These are phyloP conservation scores for Panurus biarmicus DNA, from an alignment of 2,113 vertebrate genomes.

Conservation along the genomic window DNA sequence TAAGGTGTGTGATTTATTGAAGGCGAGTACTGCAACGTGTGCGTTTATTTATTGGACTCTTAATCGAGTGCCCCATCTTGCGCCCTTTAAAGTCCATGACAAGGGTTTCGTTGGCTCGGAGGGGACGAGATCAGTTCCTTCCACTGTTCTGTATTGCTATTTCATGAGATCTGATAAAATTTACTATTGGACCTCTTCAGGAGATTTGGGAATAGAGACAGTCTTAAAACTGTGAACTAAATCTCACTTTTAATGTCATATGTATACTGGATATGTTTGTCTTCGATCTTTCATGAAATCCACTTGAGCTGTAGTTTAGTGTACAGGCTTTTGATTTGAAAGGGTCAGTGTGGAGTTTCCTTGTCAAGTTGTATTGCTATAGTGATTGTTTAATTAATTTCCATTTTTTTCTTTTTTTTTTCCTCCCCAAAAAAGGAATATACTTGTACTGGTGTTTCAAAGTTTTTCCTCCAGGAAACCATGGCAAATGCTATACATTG, in stretches of 20 bases:
- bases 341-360: background rate
- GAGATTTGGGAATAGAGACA: background rate
- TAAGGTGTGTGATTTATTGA: background rate
- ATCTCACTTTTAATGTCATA: background rate
- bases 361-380: background rate
- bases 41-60: background rate
- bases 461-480: constrained; percentile 2
- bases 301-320: background rate
- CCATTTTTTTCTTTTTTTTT: background rate
- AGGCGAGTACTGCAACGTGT: background rate
- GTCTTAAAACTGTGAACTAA: background rate
- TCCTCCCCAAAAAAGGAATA: background rate
- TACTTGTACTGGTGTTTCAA: background rate
- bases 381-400: background rate
- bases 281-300: background rate
- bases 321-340: background rate
- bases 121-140: background rate
- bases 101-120: background rate
- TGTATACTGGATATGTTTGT: background rate
- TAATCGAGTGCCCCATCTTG: background rate
- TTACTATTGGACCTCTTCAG: background rate
- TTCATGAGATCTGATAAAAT: background rate
- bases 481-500: background rate
- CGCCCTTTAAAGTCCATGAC: background rate
- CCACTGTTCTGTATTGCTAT: background rate